phyloP scores from a whole-genome alignment of 2,888 invertebrate genomes.

The Drosophila mercatorum region DNA sequence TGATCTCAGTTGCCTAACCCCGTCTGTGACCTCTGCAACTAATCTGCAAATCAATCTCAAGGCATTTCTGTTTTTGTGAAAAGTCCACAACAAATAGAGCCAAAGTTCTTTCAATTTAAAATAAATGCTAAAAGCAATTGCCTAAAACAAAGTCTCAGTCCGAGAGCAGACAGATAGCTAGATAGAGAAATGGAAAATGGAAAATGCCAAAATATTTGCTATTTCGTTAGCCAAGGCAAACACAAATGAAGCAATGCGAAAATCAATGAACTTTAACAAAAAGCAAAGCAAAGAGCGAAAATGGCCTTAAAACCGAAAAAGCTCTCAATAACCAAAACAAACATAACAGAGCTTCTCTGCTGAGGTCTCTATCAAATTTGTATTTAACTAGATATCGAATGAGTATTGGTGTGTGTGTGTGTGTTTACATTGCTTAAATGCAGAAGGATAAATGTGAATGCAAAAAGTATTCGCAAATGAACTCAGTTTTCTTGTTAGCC shows the following conservation, averaged over 20 bases:
- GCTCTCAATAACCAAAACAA: constrained; percentile 20
- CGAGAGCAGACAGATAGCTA: not conserved
- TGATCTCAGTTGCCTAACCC: not conserved
- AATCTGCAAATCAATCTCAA: not conserved
- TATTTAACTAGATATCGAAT: constrained; percentile 1
- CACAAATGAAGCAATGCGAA: constrained; percentile 32
- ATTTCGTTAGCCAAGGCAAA: constrained; percentile 9
- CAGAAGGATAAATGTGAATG: constrained; percentile 26
- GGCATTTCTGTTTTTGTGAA: not conserved
- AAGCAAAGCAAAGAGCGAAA: constrained; percentile 5
- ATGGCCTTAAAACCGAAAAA: constrained; percentile 26
- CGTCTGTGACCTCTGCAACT: not conserved
- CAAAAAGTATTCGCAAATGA: constrained; percentile 30
- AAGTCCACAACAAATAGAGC: not conserved
- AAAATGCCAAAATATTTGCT: constrained; percentile 15
- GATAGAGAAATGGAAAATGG: not conserved
- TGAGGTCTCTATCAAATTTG: constrained; percentile 15
- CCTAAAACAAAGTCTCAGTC: constrained; percentile 8
- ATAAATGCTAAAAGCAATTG: constrained; percentile 13
- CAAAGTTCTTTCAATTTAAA: not conserved
- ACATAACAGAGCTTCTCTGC: constrained; percentile 7
- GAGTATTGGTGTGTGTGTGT: not conserved
- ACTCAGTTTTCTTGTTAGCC: constrained; percentile 13
- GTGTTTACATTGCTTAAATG: constrained; percentile 16
- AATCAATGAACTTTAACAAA: constrained; percentile 16